Evolutionary conservation across 2,113 vertebrate species (phyloP).

Genomic region (Hippolais icterina): DNA sequence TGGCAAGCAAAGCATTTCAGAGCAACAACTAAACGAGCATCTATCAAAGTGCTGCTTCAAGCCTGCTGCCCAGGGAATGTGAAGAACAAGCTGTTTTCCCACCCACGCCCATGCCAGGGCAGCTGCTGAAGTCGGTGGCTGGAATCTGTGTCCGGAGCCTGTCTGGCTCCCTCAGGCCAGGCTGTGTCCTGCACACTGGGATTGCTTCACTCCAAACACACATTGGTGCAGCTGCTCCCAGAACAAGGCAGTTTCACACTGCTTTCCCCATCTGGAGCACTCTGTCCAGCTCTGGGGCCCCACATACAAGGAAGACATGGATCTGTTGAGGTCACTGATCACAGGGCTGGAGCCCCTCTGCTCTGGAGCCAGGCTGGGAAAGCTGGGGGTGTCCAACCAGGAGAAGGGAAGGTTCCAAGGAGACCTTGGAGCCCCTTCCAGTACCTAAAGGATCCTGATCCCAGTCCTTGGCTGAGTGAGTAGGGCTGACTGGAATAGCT

Average conservation of each 20-base stretch:
- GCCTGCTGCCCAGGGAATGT: not conserved
- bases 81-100: not conserved
- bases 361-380: not conserved
- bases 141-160: accelerated
- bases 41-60: not conserved
- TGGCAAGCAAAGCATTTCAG: not conserved
- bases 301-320: accelerated
- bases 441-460: not conserved
- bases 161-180: not conserved
- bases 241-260: not conserved
- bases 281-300: not conserved
- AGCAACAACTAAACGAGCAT: not conserved
- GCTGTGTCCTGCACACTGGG: not conserved
- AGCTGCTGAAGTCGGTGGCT: not conserved
- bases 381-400: not conserved
- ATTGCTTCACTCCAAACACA: not conserved
- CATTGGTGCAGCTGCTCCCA: not conserved
- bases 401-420: not conserved
- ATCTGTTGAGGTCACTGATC: not conserved
- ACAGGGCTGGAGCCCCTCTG: not conserved
- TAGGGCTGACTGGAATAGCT: not conserved
- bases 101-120: accelerated
- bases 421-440: not conserved
- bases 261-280: not conserved
- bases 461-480: not conserved